These are phyloP conservation scores for Aythya baeri DNA, from an alignment of 2,113 vertebrate genomes.

Conservation along the genomic window DNA sequence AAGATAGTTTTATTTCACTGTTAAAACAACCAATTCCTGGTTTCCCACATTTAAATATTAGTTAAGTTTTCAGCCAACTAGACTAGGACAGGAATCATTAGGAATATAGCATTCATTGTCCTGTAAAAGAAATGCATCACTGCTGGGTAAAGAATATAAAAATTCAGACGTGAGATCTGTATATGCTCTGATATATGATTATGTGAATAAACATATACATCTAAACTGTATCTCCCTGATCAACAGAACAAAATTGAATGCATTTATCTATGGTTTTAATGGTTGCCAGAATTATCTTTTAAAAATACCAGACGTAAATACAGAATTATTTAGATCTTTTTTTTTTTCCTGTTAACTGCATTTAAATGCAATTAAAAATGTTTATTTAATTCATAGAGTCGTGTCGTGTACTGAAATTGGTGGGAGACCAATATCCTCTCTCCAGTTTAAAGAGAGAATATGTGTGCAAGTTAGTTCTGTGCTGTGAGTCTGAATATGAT, in stretches of 20 bases:
- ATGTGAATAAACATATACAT: not conserved
- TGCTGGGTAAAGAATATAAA: not conserved
- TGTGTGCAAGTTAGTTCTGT: not conserved
- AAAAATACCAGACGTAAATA: not conserved
- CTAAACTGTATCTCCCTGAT: not conserved
- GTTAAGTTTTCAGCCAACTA: not conserved
- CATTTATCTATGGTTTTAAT: not conserved
- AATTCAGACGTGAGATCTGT: not conserved
- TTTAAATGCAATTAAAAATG: not conserved
- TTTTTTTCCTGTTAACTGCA: not conserved
- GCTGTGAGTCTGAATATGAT: not conserved
- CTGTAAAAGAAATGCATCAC: not conserved
- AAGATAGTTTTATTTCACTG: not conserved
- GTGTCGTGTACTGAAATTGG: not conserved
- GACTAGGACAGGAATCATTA: not conserved
- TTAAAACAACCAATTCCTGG: not conserved
- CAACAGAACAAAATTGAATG: not conserved
- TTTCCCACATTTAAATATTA: not conserved
- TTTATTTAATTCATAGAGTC: not conserved
- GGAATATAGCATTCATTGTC: not conserved
- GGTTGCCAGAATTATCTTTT: not conserved
- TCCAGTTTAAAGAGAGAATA: not conserved
- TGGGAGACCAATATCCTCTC: not conserved
- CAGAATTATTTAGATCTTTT: not conserved
- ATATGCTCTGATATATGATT: not conserved